phyloP scores from a whole-genome alignment of 2,888 invertebrate genomes.

The Pterostichus niger region DNA sequence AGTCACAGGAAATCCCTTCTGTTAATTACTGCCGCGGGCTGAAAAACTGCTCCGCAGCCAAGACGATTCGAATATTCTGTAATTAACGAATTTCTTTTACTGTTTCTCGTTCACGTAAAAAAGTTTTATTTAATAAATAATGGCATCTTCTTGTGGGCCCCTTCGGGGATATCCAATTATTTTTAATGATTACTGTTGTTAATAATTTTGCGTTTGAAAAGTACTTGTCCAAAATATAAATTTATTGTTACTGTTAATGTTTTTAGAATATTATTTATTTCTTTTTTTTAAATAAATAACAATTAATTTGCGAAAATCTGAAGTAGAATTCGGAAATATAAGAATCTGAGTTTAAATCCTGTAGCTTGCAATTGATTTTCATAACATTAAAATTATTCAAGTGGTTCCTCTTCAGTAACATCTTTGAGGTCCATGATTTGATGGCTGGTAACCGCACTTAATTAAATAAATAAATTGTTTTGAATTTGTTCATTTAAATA shows the following conservation, averaged over 20 bases:
- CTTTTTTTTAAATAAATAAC: neutral
- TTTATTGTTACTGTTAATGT: conserved; percentile 20
- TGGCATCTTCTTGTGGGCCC: conserved; percentile 37
- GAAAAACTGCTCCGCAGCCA: conserved; percentile 39
- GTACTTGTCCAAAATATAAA: conserved; percentile 16
- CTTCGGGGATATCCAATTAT: conserved; percentile 46
- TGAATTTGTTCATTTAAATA: too few species aligned
- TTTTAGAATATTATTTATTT: conserved; percentile 1
- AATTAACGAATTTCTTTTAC: conserved; percentile 62
- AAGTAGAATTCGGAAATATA: too few species aligned
- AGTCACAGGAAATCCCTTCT: conserved; percentile 52
- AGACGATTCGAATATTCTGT: conserved; percentile 58
- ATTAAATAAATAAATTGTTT: too few species aligned
- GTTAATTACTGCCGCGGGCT: conserved; percentile 56
- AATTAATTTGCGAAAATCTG: too few species aligned
- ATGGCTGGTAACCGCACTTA: too few species aligned
- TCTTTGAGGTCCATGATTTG: too few species aligned
- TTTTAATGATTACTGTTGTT: conserved; percentile 55
- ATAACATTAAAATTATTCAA: too few species aligned
- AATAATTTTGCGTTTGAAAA: conserved; percentile 37
- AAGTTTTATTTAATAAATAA: conserved; percentile 62
- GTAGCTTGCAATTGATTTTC: too few species aligned
- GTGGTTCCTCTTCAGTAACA: too few species aligned
- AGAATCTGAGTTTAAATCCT: too few species aligned
- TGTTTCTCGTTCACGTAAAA: conserved; percentile 51